Base-by-base conservation (phyloP, 2,888 invertebrate species). In the Leptinotarsa peninsularis region DNA sequence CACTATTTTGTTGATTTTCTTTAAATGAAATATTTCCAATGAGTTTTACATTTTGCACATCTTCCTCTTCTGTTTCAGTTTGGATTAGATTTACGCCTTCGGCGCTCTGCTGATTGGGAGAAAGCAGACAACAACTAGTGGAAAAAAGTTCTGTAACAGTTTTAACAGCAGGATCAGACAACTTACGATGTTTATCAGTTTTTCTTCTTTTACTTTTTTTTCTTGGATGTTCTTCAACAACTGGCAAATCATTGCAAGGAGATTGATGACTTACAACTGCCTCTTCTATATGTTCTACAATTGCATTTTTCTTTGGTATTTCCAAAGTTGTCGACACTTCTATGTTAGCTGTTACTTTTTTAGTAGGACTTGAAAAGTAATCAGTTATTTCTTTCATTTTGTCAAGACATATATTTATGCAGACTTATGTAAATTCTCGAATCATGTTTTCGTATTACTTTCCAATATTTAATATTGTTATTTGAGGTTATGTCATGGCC, bases 151-250 rank as follows among this genome's bases (percentile, higher is more conserved):
- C 75, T 3, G 81, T 76, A 49, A 83, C 79, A 76, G 76, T 78
- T 75, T 71, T 81, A 15, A 82, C 81, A 56, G 75, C 78, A 49
- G 83, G 82, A 73, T 84, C 83, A 33, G 81, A 81, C 17, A 58
- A 76, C 76, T 82, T 82, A 33, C 78, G 73, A 49, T 69, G 69
- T 33, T 67, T 76, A 54, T 75, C 77, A 60, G 66, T 80, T 81
- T 73, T 68, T 79, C 74, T 68, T 77, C 50, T 74, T 75, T 71
- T 71, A 74, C 66, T 21, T 49, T 71, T 76, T 76, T 70, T 73
- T 63, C 14, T 74, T 75, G 52, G 49, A 4, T 27, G 18, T 21
- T 17, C 43, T 21, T 58, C 49, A 17, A 23, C 5, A 23, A 15
- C 14, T 23, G 21, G 23, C 21, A 13, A 58, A 23, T 13, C 17